Evolutionary conservation across 64 coral and sea anemone genomes (phyloP).

Genomic region (Pocillopora verrucosa): DNA sequence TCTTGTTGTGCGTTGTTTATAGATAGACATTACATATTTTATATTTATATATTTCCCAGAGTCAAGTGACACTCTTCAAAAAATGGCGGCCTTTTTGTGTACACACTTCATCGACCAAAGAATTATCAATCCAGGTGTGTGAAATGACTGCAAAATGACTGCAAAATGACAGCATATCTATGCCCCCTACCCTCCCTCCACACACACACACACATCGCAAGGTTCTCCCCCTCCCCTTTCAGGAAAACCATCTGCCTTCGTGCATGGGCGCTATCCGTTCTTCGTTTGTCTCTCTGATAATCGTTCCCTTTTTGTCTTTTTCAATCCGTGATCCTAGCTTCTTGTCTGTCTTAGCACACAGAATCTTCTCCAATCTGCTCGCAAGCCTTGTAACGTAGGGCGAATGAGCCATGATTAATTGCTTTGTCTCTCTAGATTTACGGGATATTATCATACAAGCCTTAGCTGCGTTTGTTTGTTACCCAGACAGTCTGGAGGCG

Average conservation of each 20-base stretch:
- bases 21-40: neutral
- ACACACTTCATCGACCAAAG: slow-evolving; percentile 79
- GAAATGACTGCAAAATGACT: too few species aligned
- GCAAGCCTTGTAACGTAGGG: neutral
- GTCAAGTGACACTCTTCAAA: slow-evolving; percentile 60
- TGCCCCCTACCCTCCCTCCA: too few species aligned
- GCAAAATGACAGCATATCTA: neutral
- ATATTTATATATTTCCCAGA: slow-evolving; percentile 46
- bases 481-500: slow-evolving; percentile 87
- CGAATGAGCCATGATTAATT: neutral
- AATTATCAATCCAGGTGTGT: slow-evolving; percentile 95
- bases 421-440: slow-evolving; percentile 65
- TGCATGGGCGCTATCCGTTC: too few species aligned
- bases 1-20: neutral
- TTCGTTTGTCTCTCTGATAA: neutral
- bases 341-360: too few species aligned
- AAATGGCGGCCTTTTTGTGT: slow-evolving; percentile 84
- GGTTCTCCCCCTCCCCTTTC: neutral
- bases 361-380: too few species aligned
- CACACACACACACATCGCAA: too few species aligned
- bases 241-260: too few species aligned
- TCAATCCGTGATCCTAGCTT: too few species aligned
- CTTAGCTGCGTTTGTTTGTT: slow-evolving; percentile 92
- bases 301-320: neutral
- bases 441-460: slow-evolving; percentile 95